Conservation (phyloP, 2,113 vertebrate species). For the Platichthys flesus region DNA sequence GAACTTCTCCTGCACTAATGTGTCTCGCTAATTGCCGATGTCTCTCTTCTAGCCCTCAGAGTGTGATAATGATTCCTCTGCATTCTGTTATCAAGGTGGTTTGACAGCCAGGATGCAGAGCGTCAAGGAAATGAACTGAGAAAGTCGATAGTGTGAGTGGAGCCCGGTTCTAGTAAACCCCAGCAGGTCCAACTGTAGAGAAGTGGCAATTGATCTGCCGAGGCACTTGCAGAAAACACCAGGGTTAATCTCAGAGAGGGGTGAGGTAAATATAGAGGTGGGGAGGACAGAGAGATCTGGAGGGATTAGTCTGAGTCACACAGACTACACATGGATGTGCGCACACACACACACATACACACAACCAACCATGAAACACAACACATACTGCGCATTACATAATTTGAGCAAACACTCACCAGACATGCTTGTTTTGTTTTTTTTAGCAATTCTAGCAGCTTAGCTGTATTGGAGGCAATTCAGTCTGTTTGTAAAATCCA, state of each 20-base stretch:
- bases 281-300: slow-evolving; percentile 55
- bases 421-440: neutral
- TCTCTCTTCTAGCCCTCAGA: slow-evolving; percentile 17
- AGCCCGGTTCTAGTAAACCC: slow-evolving; percentile 32
- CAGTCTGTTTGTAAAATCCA: neutral
- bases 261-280: slow-evolving; percentile 73
- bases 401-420: slow-evolving; percentile 5
- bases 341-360: neutral
- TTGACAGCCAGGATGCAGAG: slow-evolving; percentile 25
- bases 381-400: neutral
- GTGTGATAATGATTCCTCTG: slow-evolving; percentile 28
- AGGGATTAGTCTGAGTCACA: slow-evolving; percentile 75
- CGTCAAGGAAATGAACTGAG: slow-evolving; percentile 37
- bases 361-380: neutral
- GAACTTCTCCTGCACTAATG: neutral
- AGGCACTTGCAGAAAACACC: slow-evolving; percentile 57
- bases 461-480: neutral
- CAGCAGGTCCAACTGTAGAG: slow-evolving; percentile 36
- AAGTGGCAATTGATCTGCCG: slow-evolving; percentile 61
- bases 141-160: slow-evolving; percentile 32
- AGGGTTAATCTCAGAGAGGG: slow-evolving; percentile 65
- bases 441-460: no score
- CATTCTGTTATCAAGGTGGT: slow-evolving; percentile 32
- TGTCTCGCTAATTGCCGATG: slow-evolving; percentile 13
- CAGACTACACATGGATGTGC: slow-evolving; percentile 18